Base-by-base conservation (phyloP, 2,888 invertebrate genomes). In the Athalia cordata region DNA sequence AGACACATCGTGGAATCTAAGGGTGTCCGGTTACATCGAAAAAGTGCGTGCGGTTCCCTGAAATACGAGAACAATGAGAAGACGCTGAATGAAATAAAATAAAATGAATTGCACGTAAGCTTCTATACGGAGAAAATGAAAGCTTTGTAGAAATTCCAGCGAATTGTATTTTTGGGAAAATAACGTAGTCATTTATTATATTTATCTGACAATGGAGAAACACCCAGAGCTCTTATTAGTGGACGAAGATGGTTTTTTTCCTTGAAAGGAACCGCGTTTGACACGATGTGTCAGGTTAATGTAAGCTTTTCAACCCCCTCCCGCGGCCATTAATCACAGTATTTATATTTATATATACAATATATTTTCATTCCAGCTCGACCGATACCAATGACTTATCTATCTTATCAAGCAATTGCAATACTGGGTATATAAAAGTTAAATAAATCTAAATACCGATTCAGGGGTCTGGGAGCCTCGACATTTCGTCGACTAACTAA, bases 401-500 rank as follows among this genome's bases (percentile, higher is more conserved):
- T 2, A 29, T 29, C 29, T 29, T 29, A 29, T 29, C 1, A 29
- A 29, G 29, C 29, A 29, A 29, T 29, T 2, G 29, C 29, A 29
- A 29, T 29, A 29, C 29, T 2, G 29, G 29, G 29, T 0, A 29
- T 50, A 4, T 3, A 55, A 8, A 15, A 50, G 13, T 29, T 4
- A 43, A 13, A 67, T 67, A 67, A 67, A 67, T 67, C 13, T 43
- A 55, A n/a, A 13, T 13, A 70, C 50, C 55, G 43, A 43, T 70
- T 70, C 72, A 4, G 64, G 52, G 50, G 47, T 9, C 59, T 57
- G 7, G 43, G 64, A 43, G 64, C 57, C 59, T 57, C 57, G 52
- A n/a, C 70, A 55, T 52, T 50, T 50, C 52, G 70, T 57, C 55
- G 70, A 52, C 70, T 57, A 57, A 72, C 59, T 72, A 59, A 72